Conservation (phyloP, 2,888 invertebrate genomes). For the Pseudococcus longispinus region DNA sequence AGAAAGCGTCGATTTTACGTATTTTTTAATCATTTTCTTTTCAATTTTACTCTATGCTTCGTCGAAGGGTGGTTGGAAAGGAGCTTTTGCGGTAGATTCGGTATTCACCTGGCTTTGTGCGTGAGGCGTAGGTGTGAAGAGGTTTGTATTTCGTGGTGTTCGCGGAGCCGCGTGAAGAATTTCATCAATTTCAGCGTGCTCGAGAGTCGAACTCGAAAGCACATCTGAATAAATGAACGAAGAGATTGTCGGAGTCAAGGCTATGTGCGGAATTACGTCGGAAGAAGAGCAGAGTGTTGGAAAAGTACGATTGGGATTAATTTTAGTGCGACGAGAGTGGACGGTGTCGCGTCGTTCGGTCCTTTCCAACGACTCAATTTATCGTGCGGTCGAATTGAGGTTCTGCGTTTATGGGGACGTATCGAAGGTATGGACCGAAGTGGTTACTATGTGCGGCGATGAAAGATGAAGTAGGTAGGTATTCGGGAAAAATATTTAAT, state of each 20-base stretch:
- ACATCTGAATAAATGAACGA: neutral
- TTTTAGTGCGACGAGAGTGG: neutral
- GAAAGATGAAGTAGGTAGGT: neutral
- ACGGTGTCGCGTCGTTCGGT: neutral
- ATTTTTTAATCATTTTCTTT: slow-evolving; percentile 18
- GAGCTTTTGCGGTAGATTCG: neutral
- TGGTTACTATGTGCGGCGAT: neutral
- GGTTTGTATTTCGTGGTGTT: neutral
- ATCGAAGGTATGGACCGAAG: neutral
- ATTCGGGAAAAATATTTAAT: neutral
- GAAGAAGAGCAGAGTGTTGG: neutral
- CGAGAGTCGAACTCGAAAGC: neutral
- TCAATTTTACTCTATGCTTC: neutral
- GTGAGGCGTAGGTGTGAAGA: neutral
- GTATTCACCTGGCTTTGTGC: neutral
- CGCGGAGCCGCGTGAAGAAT: neutral
- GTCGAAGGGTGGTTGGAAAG: neutral
- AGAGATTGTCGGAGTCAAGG: no score
- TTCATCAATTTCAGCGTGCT: neutral
- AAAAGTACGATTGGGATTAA: slow-evolving; percentile 1
- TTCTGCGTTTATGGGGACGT: neutral
- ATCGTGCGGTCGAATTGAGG: neutral
- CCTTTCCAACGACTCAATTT: neutral
- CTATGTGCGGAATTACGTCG: neutral
- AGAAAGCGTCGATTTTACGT: neutral